Percentiles rank a stretch among this genome's conserved stretches.
phyloP scores from a whole-genome alignment of 1,140 invertebrate genomes.

The Dryas iulia region DNA sequence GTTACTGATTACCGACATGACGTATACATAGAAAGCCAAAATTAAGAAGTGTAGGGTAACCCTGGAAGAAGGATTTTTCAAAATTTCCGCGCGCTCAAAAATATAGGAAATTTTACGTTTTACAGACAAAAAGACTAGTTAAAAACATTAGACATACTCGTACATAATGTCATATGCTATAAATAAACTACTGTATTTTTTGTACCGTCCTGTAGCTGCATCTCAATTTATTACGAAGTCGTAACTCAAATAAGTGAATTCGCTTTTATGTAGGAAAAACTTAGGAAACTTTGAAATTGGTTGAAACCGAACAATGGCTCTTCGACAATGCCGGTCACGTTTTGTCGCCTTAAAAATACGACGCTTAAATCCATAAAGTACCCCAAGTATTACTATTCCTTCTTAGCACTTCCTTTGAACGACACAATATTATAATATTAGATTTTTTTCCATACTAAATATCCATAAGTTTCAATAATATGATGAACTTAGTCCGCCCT shows the following conservation, averaged over 20 bases:
- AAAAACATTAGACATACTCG: no score
- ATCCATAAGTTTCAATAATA: conserved; percentile 5
- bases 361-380: conserved; percentile 77
- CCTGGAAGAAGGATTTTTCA: no score
- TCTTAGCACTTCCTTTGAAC: conserved; percentile 66
- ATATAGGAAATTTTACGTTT: no score
- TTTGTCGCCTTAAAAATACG: conserved; percentile 77
- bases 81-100: no score
- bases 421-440: conserved; percentile 69
- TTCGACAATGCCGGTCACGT: conserved; percentile 67
- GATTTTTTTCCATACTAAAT: conserved; percentile 41
- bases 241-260: conserved; percentile 76
- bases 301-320: conserved; percentile 70
- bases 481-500: neutral
- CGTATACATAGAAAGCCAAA: no score
- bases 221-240: conserved; percentile 65
- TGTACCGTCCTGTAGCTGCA: conserved; percentile 28
- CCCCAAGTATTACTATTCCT: conserved; percentile 73
- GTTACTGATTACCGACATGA: no score
- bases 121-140: no score
- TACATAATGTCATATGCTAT: neutral
- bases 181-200: neutral
- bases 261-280: conserved; percentile 66
- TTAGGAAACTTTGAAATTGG: conserved; percentile 67
- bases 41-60: no score